Conservation (phyloP, 2,888 invertebrate genomes). For the Arge pagana region DNA sequence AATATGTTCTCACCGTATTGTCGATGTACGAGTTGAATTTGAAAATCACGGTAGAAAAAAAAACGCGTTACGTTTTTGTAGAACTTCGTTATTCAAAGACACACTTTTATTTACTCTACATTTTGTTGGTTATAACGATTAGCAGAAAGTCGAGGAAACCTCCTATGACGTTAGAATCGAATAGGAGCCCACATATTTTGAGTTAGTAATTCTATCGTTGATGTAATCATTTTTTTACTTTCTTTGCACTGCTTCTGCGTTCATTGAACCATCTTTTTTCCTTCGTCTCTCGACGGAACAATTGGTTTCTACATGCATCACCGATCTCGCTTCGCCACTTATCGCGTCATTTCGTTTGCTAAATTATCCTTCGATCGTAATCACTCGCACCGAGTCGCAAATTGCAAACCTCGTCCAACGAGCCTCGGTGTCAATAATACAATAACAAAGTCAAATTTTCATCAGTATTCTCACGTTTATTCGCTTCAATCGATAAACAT, state of each 20-base stretch:
- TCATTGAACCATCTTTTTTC: slow-evolving; percentile 5
- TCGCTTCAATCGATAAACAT: too few relatives aligned
- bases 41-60: too few relatives aligned
- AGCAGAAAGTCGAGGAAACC: slow-evolving; percentile 28
- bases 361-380: neutral
- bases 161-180: slow-evolving; percentile 34
- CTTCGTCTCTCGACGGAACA: slow-evolving; percentile 1
- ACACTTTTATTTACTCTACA: slow-evolving; percentile 1
- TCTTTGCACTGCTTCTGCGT: slow-evolving; percentile 19
- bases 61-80: too few relatives aligned
- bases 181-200: slow-evolving; percentile 46
- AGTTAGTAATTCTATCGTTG: slow-evolving; percentile 44
- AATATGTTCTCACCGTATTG: too few relatives aligned
- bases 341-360: neutral
- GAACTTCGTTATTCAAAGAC: too few relatives aligned
- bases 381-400: too few relatives aligned
- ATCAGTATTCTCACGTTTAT: neutral
- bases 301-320: neutral
- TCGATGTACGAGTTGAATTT: too few relatives aligned
- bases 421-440: too few relatives aligned
- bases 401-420: too few relatives aligned
- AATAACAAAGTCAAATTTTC: too few relatives aligned
- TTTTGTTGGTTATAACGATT: neutral
- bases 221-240: slow-evolving; percentile 24
- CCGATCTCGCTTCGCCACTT: neutral